A percentile compares a stretch with the other conserved stretches of the same genome.
These are phyloP conservation scores for Litoditis marina DNA, from an alignment of 2,888 invertebrate genomes.

Conservation along the genomic window DNA sequence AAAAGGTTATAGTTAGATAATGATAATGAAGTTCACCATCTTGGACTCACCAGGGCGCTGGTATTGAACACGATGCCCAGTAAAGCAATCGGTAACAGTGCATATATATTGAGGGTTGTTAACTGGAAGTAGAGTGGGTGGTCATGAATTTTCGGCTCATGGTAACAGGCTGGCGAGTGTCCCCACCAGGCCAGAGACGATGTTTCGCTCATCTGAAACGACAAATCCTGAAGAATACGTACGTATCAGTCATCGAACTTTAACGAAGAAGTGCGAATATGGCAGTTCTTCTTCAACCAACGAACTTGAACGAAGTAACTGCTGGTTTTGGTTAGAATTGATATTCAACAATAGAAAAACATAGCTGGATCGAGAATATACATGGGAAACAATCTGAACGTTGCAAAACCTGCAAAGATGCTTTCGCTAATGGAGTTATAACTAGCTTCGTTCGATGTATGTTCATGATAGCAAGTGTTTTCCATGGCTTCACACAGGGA, in stretches of 20 bases:
- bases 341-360: too few relatives aligned
- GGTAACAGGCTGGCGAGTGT: conserved; percentile 47
- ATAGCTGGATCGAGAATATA: too few relatives aligned
- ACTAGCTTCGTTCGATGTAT: too few relatives aligned
- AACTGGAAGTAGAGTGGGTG: conserved; percentile 55
- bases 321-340: too few relatives aligned
- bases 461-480: too few relatives aligned
- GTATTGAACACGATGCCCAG: conserved; percentile 57
- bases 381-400: too few relatives aligned
- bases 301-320: too few relatives aligned
- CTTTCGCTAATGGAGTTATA: too few relatives aligned
- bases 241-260: neutral
- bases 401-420: too few relatives aligned
- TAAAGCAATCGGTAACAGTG: conserved; percentile 53
- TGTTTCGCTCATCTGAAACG: conserved; percentile 12
- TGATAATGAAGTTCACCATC: neutral
- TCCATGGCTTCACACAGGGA: too few relatives aligned
- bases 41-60: conserved; percentile 53
- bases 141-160: conserved; percentile 60
- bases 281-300: too few relatives aligned
- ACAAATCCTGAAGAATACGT: neutral
- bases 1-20: neutral
- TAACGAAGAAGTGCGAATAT: neutral
- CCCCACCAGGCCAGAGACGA: conserved; percentile 19
- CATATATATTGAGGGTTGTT: conserved; percentile 44